Percentiles rank a stretch among this genome's conserved stretches.
Evolutionary conservation across 2,113 vertebrate genomes (phyloP).

Genomic region (Okapia johnstoni): DNA sequence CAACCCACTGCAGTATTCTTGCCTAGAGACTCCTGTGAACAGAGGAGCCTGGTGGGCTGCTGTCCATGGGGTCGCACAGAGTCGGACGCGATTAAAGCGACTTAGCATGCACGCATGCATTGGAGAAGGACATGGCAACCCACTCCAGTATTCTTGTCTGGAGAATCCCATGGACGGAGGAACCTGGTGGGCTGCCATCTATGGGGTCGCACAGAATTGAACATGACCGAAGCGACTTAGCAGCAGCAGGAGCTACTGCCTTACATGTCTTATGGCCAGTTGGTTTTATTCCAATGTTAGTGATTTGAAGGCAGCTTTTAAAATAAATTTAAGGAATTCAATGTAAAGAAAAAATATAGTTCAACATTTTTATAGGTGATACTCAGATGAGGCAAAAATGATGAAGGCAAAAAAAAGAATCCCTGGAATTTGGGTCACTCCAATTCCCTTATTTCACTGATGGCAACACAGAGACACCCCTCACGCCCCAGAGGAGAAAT

Average conservation of each 20-base stretch:
- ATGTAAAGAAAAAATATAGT: neutral
- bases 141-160: neutral
- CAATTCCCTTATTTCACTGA: neutral
- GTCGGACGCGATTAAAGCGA: no score
- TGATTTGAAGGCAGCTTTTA: neutral
- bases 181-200: neutral
- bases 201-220: neutral
- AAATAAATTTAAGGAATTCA: neutral
- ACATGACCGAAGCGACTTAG: neutral
- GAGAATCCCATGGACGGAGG: neutral
- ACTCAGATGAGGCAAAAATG: neutral
- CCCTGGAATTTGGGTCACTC: neutral
- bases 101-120: no score
- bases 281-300: neutral
- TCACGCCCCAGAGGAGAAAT: neutral
- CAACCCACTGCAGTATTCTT: neutral
- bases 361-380: neutral
- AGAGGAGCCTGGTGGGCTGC: no score
- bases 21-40: no score
- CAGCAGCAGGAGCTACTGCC: neutral
- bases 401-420: neutral
- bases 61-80: no score
- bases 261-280: neutral
- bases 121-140: no score
- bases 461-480: neutral